Evolutionary conservation across 1,140 invertebrate genomes (phyloP).

Genomic region (Plodia interpunctella): DNA sequence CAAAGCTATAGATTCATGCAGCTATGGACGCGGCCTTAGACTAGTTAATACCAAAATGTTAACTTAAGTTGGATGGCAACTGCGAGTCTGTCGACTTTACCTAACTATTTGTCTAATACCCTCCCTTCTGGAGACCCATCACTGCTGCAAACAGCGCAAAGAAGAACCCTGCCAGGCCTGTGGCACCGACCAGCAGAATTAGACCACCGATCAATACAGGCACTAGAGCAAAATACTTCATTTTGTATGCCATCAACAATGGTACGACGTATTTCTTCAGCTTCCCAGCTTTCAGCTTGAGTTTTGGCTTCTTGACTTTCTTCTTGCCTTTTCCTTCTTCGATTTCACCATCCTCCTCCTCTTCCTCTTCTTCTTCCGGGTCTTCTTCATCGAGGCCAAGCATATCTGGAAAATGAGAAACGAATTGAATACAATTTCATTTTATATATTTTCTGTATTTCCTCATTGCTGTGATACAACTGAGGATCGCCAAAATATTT

Average conservation of each 20-base stretch:
- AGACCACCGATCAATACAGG: slow-evolving; percentile 86
- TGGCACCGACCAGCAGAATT: slow-evolving; percentile 84
- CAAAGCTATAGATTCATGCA: not conserved
- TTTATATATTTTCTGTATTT: too few species aligned
- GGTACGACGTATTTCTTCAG: slow-evolving; percentile 84
- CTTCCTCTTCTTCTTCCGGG: slow-evolving; percentile 25
- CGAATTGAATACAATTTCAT: not conserved
- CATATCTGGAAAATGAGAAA: slow-evolving; percentile 46
- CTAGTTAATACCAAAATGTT: slow-evolving; percentile 14
- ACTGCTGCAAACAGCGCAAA: slow-evolving; percentile 86
- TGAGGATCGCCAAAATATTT: too few species aligned
- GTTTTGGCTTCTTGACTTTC: slow-evolving; percentile 29
- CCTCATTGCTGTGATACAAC: too few species aligned
- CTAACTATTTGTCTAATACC: slow-evolving; percentile 40
- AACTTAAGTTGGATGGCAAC: slow-evolving; percentile 59
- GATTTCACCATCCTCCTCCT: slow-evolving; percentile 36
- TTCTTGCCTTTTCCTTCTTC: slow-evolving; percentile 28
- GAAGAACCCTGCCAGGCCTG: slow-evolving; percentile 89
- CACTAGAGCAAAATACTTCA: slow-evolving; percentile 88
- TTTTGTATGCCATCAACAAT: slow-evolving; percentile 86
- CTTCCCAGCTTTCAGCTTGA: slow-evolving; percentile 76
- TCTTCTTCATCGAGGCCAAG: slow-evolving; percentile 57
- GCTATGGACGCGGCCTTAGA: not conserved
- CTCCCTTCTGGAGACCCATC: slow-evolving; percentile 76
- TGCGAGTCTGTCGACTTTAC: slow-evolving; percentile 57